Evolutionary conservation across 2,797 vertebrate species (phyloP).

Genomic region (Coracias cyanogaster): DNA sequence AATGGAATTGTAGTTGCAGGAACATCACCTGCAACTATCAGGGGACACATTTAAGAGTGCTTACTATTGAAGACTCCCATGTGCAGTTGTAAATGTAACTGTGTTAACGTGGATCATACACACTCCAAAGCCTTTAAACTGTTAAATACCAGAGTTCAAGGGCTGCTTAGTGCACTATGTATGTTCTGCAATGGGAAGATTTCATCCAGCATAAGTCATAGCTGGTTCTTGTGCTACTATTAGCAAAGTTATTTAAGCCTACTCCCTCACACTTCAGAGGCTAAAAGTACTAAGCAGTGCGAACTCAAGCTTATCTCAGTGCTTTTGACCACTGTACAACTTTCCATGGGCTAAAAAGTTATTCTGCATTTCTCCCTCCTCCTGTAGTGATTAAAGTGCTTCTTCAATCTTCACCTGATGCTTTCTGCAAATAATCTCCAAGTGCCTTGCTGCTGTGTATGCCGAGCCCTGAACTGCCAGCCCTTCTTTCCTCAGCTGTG

Average conservation of each 20-base stretch:
- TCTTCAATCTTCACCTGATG: background rate
- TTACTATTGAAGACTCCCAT: background rate
- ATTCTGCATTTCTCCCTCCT: background rate
- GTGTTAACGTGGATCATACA: fast-evolving
- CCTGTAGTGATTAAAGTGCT: background rate
- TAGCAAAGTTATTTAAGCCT: background rate
- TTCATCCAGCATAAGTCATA: background rate
- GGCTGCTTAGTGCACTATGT: fast-evolving
- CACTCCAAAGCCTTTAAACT: background rate
- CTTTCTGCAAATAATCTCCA: fast-evolving
- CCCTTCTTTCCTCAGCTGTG: fast-evolving
- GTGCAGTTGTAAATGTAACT: background rate
- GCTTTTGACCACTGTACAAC: background rate
- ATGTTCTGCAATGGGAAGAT: background rate
- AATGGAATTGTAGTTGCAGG: background rate
- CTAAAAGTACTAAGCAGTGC: fast-evolving
- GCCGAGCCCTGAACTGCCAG: fast-evolving
- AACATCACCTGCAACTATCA: background rate
- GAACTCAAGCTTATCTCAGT: background rate
- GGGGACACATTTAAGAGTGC: background rate
- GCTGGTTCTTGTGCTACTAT: background rate
- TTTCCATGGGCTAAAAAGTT: background rate
- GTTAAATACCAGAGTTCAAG: background rate
- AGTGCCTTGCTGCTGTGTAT: fast-evolving
- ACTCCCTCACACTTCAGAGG: background rate